Evolutionary conservation across 1,140 invertebrate species (phyloP), one percentile per base, ranked within the genome.

Genomic region (Drosophila ambigua): DNA sequence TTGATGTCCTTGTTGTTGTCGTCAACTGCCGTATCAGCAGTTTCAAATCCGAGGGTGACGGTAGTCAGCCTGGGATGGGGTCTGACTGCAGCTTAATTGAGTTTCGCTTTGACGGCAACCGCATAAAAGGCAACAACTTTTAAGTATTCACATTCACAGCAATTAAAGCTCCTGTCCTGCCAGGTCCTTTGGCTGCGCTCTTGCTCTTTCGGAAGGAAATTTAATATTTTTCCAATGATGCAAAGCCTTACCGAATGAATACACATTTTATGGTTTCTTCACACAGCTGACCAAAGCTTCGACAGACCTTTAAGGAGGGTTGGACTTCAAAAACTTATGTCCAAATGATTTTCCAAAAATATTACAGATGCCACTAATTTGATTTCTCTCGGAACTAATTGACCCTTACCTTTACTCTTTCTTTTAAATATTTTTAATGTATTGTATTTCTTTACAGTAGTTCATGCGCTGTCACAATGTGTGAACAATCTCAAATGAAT

Each of bases 71-170:
- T 5, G 7, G 46, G 46, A 15, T 57, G 24, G 16, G 41, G 39
- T 39, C 16, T 35, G 69, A 48, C 46, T 64, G 82, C 79, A 69
- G 83, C 83, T 88, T 88, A 88, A 88, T 88, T 88, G 83, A 88
- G 83, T 88, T 88, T 88, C 79, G 76, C 83, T 88, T 88, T 88
- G 83, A 88, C 83, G 79, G 84, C 84, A 89, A 88, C 83, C 83
- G 76, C 83, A 88, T 77, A 79, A 83, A 89, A 88, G 83, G 76
- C 76, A 79, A 79, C 79, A 79, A 88, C 79, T 88, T 88, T 89
- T 88, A 88, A 83, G 83, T 88, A 73, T 88, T 88, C 83, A 69
- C 84, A 88, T 89, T 72, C 66, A 68, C 58, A 46, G 77, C 83
- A 88, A 88, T 88, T 88, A 89, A 89, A 89, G 83, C 48, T 49